Conservation (phyloP, 35 echinoderm and acorn worm genomes). For the Lytechinus pictus region DNA sequence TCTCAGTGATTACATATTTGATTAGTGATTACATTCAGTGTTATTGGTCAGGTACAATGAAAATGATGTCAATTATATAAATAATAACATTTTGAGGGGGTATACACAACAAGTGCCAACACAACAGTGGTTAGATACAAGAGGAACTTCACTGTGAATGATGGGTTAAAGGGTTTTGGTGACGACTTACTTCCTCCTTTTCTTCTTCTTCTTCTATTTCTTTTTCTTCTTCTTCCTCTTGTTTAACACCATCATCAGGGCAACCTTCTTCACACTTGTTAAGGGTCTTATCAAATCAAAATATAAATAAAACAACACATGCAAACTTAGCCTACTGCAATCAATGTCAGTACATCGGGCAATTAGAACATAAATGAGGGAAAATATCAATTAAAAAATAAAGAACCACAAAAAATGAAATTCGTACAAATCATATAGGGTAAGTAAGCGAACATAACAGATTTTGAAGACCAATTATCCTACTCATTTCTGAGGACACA, state of each 20-base stretch:
- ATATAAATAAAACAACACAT: background rate
- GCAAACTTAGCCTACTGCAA: background rate
- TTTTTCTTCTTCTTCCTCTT: background rate
- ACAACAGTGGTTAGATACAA: background rate
- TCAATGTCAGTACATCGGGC: too few species aligned
- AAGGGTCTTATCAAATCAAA: background rate
- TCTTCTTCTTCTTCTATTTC: background rate
- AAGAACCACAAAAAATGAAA: too few species aligned
- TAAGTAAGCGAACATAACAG: too few species aligned
- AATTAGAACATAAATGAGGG: too few species aligned
- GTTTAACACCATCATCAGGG: background rate
- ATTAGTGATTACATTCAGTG: background rate
- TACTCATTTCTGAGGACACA: too few species aligned
- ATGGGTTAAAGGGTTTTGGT: background rate
- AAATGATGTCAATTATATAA: background rate
- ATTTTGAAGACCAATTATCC: too few species aligned
- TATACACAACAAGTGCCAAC: background rate
- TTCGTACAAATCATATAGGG: too few species aligned
- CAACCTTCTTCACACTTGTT: conserved; percentile 9
- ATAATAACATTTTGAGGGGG: background rate
- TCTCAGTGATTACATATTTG: too few species aligned
- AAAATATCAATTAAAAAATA: too few species aligned
- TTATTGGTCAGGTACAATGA: background rate
- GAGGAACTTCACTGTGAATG: background rate
- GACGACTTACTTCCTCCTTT: background rate